A percentile compares a stretch with the other conserved stretches of the same genome.
These are phyloP conservation scores for Drosophila auraria DNA, from an alignment of 1,140 invertebrate species.

Conservation along the genomic window DNA sequence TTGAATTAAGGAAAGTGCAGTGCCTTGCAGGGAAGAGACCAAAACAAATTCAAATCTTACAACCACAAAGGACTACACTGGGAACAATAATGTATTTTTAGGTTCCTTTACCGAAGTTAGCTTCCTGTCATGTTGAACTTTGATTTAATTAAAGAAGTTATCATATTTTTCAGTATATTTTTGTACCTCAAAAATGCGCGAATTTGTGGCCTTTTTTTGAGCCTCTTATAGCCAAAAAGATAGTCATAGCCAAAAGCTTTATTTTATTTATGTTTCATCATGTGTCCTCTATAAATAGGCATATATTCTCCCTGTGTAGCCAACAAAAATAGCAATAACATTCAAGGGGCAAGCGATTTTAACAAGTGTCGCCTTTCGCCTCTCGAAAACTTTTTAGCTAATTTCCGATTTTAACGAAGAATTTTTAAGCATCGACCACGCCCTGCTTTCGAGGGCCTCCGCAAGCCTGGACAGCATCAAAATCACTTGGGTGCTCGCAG, in stretches of 20 bases:
- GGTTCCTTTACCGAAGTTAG: neutral
- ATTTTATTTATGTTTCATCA: neutral
- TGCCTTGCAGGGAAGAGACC: constrained; percentile 30
- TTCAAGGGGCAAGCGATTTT: constrained; percentile 40
- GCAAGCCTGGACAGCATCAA: constrained; percentile 62
- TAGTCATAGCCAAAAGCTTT: too few relatives aligned
- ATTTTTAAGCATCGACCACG: constrained; percentile 57
- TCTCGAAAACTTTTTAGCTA: constrained; percentile 74
- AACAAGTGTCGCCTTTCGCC: constrained; percentile 70
- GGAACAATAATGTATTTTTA: neutral
- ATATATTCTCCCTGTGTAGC: constrained; percentile 3
- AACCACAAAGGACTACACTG: constrained; percentile 10
- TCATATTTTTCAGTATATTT: too few relatives aligned
- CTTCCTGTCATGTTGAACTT: too few relatives aligned
- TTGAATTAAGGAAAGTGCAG: constrained; percentile 73
- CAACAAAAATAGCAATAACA: constrained; percentile 27
- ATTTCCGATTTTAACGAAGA: constrained; percentile 78
- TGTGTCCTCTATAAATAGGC: neutral
- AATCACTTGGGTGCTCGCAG: constrained; percentile 71
- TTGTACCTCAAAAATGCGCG: too few relatives aligned
- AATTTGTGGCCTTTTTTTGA: too few relatives aligned
- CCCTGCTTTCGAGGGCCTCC: constrained; percentile 18
- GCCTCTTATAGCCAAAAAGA: too few relatives aligned
- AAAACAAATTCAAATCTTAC: constrained; percentile 31
- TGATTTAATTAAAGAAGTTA: too few relatives aligned